Conservation (phyloP, 2,797 vertebrate species). For the Anguilla obscura region DNA sequence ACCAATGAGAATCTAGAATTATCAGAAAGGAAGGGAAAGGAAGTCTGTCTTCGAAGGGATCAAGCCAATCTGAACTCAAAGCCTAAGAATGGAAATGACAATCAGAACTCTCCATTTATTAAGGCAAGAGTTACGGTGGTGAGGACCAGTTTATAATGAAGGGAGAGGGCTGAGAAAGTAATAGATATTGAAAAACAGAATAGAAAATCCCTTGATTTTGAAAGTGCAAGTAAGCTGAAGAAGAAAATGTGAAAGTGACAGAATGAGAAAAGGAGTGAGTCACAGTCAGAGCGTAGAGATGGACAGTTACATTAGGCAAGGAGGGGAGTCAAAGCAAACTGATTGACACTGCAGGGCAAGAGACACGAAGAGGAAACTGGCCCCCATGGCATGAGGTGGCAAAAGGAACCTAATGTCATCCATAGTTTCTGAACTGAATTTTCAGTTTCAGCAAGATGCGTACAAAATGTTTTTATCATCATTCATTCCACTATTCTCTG, state of each 20-base stretch:
- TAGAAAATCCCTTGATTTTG: constrained; percentile 13
- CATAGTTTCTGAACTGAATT: neutral
- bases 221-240: constrained; percentile 22
- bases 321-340: neutral
- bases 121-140: constrained; percentile 66
- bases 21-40: constrained; percentile 42
- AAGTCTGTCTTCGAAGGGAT: constrained; percentile 35
- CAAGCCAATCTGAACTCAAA: constrained; percentile 27
- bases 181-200: constrained; percentile 37
- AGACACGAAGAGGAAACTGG: neutral
- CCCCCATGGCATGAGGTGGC: neutral
- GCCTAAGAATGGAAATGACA: constrained; percentile 29
- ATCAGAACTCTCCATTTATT: constrained; percentile 57
- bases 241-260: constrained; percentile 18
- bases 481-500: neutral
- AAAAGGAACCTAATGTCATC: neutral
- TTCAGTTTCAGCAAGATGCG: constrained; percentile 7
- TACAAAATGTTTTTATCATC: neutral
- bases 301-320: neutral
- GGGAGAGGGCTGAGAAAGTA: constrained; percentile 9
- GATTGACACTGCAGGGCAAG: neutral
- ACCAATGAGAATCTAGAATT: constrained; percentile 17
- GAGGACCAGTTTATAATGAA: constrained; percentile 69
- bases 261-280: neutral
- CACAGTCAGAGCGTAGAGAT: neutral